Percentiles rank a stretch among this genome's conserved stretches.
Evolutionary conservation across 2,888 invertebrate genomes (phyloP).

Genomic region (Nipponacmea schrenckii): DNA sequence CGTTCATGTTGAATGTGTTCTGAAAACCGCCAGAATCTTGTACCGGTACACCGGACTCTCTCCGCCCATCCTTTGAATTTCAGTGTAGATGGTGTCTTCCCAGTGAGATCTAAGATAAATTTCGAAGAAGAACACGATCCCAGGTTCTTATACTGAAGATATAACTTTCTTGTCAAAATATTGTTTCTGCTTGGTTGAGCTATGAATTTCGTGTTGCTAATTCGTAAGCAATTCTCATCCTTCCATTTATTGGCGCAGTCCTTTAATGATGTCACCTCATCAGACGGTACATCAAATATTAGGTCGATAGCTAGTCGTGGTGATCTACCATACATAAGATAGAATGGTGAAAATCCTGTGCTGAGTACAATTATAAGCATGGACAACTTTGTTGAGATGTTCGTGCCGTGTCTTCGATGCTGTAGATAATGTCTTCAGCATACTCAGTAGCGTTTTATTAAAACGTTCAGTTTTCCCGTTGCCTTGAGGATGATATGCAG

Average conservation of each 20-base stretch:
- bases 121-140: conserved; percentile 18
- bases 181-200: not conserved
- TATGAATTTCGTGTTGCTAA: not conserved
- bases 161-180: conserved; percentile 6
- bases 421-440: conserved; percentile 12
- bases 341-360: too few relatives aligned
- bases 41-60: conserved; percentile 20
- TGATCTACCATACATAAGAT: too few relatives aligned
- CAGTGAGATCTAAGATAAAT: conserved; percentile 20
- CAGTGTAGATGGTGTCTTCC: conserved; percentile 21
- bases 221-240: too few relatives aligned
- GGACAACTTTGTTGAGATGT: conserved; percentile 22
- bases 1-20: too few relatives aligned
- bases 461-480: too few relatives aligned
- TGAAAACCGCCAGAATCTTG: too few relatives aligned
- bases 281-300: not conserved
- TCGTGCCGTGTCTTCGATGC: conserved; percentile 9
- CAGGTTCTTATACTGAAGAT: conserved; percentile 1
- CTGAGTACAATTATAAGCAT: too few relatives aligned
- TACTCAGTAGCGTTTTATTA: conserved; percentile 16
- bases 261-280: not conserved
- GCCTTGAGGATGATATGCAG: too few relatives aligned
- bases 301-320: conserved; percentile 13
- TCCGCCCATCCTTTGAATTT: conserved; percentile 10
- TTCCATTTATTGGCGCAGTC: conserved; percentile 11